A percentile compares a stretch with the other conserved stretches of the same genome.
Conservation (phyloP, 2,888 invertebrate genomes). For the Drosophila barbarae region DNA sequence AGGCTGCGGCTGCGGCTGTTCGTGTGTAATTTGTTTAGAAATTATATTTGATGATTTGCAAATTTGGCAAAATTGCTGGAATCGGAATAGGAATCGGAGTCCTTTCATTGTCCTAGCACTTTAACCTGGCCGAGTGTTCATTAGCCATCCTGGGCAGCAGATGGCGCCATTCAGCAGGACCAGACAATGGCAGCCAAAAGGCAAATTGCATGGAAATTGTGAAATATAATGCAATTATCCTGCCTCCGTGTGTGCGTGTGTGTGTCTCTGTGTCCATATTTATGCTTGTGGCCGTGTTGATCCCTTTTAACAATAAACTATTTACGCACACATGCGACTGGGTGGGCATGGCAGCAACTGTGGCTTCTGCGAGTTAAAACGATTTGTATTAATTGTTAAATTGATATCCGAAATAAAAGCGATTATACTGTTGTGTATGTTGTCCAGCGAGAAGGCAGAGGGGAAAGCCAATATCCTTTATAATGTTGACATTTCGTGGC, state of each 20-base stretch:
- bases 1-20: constrained; percentile 16
- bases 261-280: constrained; percentile 5
- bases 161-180: constrained; percentile 22
- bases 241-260: not conserved
- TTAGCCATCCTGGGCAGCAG: constrained; percentile 33
- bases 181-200: constrained; percentile 45
- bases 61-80: constrained; percentile 46
- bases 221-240: constrained; percentile 35
- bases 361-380: constrained; percentile 19
- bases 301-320: constrained; percentile 38
- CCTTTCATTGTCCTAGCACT: constrained; percentile 8
- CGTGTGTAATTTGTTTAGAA: constrained; percentile 61
- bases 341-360: constrained; percentile 21
- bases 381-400: constrained; percentile 31
- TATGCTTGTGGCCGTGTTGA: constrained; percentile 27
- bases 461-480: not conserved
- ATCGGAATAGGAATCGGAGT: constrained; percentile 3
- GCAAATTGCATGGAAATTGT: constrained; percentile 46
- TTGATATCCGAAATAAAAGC: constrained; percentile 30
- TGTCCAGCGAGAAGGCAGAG: not conserved
- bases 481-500: not conserved
- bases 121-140: constrained; percentile 31
- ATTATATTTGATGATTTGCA: constrained; percentile 61
- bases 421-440: constrained; percentile 1
- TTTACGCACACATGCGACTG: constrained; percentile 13